A percentile compares a stretch with the other conserved stretches of the same genome.
These are phyloP conservation scores for Margarornis squamiger DNA, from an alignment of 2,797 vertebrate genomes.

Conservation along the genomic window DNA sequence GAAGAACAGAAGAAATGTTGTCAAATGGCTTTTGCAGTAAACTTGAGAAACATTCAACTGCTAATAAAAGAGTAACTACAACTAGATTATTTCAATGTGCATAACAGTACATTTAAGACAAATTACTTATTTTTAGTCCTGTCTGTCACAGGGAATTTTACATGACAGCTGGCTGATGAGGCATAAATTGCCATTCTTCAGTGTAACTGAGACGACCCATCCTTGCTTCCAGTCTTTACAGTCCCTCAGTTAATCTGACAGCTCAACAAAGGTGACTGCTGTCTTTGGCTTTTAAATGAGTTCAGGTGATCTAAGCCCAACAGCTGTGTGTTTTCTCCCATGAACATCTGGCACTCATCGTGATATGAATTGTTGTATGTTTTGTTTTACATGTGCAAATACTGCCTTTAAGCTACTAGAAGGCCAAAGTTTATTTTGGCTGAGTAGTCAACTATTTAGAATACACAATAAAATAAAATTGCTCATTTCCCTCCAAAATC, in stretches of 20 bases:
- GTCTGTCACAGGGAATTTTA: slow-evolving; percentile 49
- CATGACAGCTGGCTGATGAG: slow-evolving; percentile 56
- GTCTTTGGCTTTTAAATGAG: slow-evolving; percentile 40
- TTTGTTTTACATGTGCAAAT: slow-evolving; percentile 42
- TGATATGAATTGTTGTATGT: slow-evolving; percentile 51
- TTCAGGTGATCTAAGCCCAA: slow-evolving; percentile 60
- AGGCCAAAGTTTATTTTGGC: slow-evolving; percentile 59
- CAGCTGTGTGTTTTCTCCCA: slow-evolving; percentile 54
- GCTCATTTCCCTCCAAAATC: neutral
- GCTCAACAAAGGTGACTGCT: slow-evolving; percentile 52
- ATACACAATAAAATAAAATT: slow-evolving; percentile 28
- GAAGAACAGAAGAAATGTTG: neutral
- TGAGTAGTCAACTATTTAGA: slow-evolving; percentile 41
- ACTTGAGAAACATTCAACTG: neutral
- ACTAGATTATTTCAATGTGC: neutral
- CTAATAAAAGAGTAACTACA: neutral
- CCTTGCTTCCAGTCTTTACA: slow-evolving; percentile 38
- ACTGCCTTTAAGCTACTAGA: slow-evolving; percentile 49
- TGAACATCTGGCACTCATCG: slow-evolving; percentile 59
- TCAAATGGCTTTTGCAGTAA: neutral
- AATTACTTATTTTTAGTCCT: slow-evolving; percentile 44
- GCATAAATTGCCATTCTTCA: slow-evolving; percentile 56
- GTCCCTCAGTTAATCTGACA: slow-evolving; percentile 60
- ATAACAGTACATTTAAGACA: neutral
- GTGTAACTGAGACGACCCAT: slow-evolving; percentile 57